Evolutionary conservation across 2,888 invertebrate species (phyloP), one percentile per base, ranked within the genome.

Genomic region (Rotaria macrura): DNA sequence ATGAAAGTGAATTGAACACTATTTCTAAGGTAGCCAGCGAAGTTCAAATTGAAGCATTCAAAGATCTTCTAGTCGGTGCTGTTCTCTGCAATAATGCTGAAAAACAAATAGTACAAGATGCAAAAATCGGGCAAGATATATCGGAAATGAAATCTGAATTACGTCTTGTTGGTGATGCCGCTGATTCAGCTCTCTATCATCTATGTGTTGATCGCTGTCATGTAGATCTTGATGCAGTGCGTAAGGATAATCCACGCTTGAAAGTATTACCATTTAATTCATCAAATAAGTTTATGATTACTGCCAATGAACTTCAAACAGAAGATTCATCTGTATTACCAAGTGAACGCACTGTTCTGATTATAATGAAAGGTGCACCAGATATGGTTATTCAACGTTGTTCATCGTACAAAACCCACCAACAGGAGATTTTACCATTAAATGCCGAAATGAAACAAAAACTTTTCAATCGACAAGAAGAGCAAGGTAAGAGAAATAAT

Each of bases 251-350:
- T 49, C 14, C 49, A 17, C 25, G n/a, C 10, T 29, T 83, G 17
- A n/a, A 25, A 12, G 83, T 29, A n/a, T 47, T 85, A n/a, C 85
- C 85, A n/a, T 85, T 85, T n/a, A 85, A 85, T 79, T 74, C 74
- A 34, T 74, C 49, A 52, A 85, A 85, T 52, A 85, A 85, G 79
- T 85, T 74, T 74, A 85, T 85, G 85, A 85, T 85, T 54, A 85
- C 29, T 52, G 25, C 49, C 40, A 74, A 74, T 38, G 38, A 54
- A 40, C 52, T 47, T 9, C 7, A 25, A n/a, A 29, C 47, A n/a
- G 47, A 12, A 12, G n/a, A 29, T n/a, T 25, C 29, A n/a, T 52
- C 85, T 17, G 79, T 54, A 38, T 10, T 54, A 10, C 52, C 79
- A 74, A 79, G 40, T 49, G 52, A 85, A 25, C 38, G 54, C 25